Evolutionary conservation across 1,140 invertebrate genomes (phyloP).

Genomic region (Heliconius hermathena): DNA sequence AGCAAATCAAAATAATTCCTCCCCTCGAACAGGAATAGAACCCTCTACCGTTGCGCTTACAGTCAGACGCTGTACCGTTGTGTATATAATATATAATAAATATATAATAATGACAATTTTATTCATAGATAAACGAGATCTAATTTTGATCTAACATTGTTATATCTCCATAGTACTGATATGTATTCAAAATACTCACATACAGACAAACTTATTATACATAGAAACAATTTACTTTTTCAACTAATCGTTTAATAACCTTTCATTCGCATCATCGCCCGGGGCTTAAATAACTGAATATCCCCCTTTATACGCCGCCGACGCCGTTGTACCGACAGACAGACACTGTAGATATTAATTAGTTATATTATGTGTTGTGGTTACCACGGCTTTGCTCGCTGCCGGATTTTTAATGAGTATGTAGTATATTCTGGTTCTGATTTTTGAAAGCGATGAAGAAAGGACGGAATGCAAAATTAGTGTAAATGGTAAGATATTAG

Average conservation of each 20-base stretch:
- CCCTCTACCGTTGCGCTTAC: too few relatives aligned
- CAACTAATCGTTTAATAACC: conserved; percentile 24
- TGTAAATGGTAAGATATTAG: too few relatives aligned
- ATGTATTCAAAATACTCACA: not conserved
- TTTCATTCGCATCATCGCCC: conserved; percentile 20
- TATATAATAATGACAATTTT: too few relatives aligned
- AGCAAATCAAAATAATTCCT: too few relatives aligned
- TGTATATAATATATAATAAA: too few relatives aligned
- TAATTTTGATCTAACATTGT: too few relatives aligned
- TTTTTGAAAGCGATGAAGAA: too few relatives aligned
- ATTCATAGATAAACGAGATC: too few relatives aligned
- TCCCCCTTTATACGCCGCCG: conserved; percentile 28
- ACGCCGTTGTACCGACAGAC: conserved; percentile 29
- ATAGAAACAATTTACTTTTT: conserved; percentile 21
- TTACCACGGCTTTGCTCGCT: not conserved
- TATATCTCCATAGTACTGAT: not conserved
- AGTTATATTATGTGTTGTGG: conserved; percentile 32
- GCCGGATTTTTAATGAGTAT: not conserved
- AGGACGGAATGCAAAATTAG: too few relatives aligned
- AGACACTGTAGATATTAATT: conserved; percentile 29
- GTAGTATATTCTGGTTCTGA: too few relatives aligned
- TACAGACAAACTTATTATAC: not conserved
- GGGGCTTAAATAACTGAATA: conserved; percentile 12
- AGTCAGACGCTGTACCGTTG: too few relatives aligned
- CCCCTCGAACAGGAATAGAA: too few relatives aligned